A percentile compares a stretch with the other conserved stretches of the same genome.
These are phyloP conservation scores for Dasypogon diadema DNA, from an alignment of 2,888 invertebrate genomes.

Conservation along the genomic window DNA sequence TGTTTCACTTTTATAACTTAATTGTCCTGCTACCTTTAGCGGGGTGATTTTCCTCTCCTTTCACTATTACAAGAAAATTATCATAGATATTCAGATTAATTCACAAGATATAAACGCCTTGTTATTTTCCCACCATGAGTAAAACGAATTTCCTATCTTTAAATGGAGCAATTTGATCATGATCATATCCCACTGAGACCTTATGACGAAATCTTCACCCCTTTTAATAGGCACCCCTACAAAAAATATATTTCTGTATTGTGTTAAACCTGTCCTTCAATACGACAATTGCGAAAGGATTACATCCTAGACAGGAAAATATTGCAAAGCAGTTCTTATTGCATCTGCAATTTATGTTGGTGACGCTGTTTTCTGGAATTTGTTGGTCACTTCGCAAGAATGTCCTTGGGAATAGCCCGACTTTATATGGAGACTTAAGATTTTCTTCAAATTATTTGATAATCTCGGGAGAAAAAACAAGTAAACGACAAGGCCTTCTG, in stretches of 20 bases:
- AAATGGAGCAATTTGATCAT: not conserved
- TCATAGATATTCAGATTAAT: too few species aligned
- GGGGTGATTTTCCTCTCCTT: too few species aligned
- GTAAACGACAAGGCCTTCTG: too few species aligned
- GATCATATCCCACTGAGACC: constrained; percentile 23
- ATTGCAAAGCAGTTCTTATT: constrained; percentile 2
- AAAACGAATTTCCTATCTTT: not conserved
- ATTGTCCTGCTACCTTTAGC: not conserved
- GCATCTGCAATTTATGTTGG: too few species aligned
- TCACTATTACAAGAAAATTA: too few species aligned
- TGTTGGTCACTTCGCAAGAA: not conserved
- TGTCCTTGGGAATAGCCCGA: not conserved
- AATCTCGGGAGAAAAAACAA: too few species aligned
- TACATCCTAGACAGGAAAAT: not conserved
- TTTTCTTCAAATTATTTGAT: constrained; percentile 12
- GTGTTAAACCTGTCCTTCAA: constrained; percentile 24
- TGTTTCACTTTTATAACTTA: constrained; percentile 4
- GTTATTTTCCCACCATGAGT: constrained; percentile 5
- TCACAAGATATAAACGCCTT: not conserved
- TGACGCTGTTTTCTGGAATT: not conserved
- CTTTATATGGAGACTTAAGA: constrained; percentile 11
- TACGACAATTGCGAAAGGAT: constrained; percentile 22
- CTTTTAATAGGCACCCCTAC: too few species aligned
- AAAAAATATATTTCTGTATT: too few species aligned
- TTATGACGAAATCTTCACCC: constrained; percentile 9